Evolutionary conservation across 2,113 vertebrate genomes (phyloP).

Genomic region (Tachysurus fulvidraco): DNA sequence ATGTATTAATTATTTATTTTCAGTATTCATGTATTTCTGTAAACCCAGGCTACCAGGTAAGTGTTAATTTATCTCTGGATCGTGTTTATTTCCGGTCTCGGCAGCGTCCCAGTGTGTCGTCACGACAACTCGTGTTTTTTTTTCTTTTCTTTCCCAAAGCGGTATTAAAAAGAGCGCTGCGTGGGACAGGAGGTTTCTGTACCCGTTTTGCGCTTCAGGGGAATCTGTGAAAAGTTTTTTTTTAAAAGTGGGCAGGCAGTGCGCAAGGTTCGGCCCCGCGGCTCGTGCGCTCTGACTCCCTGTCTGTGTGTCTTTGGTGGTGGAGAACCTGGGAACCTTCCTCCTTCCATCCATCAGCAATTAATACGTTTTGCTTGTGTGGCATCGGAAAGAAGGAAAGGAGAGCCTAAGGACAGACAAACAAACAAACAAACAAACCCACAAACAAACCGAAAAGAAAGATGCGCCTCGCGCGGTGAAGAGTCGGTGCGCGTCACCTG

Average conservation of each 20-base stretch:
- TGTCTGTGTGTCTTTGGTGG: not conserved
- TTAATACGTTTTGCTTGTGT: not conserved
- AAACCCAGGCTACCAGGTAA: not conserved
- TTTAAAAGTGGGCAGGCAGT: constrained; percentile 25
- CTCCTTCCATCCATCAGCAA: not conserved
- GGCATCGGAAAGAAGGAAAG: not conserved
- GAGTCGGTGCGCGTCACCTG: constrained; percentile 38
- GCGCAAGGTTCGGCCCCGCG: constrained; percentile 9
- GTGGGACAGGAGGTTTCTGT: not conserved
- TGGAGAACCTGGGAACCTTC: not conserved
- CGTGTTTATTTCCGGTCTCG: not conserved
- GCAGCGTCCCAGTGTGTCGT: not conserved
- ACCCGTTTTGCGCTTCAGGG: not conserved
- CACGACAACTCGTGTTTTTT: not conserved
- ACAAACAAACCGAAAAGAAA: not conserved
- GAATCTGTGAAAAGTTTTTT: not conserved
- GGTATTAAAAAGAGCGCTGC: not conserved
- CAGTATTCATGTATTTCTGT: not conserved
- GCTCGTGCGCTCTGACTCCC: constrained; percentile 3
- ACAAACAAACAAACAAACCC: not conserved
- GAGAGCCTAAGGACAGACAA: not conserved
- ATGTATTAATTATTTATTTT: not conserved
- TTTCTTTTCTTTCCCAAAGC: not conserved
- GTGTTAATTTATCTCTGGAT: constrained; percentile 14
- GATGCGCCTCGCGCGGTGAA: constrained; percentile 53